Conservation (phyloP, 2,888 invertebrate genomes). For the Pristionchus fissidentatus region DNA sequence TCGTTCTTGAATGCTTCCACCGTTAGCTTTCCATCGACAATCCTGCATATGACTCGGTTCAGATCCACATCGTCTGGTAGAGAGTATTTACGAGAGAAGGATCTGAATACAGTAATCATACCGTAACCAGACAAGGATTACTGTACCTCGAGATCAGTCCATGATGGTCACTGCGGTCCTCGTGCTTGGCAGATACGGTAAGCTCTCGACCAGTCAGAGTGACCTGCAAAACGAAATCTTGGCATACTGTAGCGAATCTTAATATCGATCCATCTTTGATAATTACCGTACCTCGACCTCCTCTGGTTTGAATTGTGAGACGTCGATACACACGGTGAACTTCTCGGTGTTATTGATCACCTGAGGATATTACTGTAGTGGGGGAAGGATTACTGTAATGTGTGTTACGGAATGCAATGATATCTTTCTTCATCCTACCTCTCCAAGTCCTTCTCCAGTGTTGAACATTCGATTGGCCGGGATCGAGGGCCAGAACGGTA, state of each 20-base stretch:
- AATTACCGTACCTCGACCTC: not conserved
- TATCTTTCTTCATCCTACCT: too few relatives aligned
- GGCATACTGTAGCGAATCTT: too few relatives aligned
- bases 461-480: not conserved
- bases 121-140: not conserved
- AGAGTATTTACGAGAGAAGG: constrained; percentile 15
- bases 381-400: too few relatives aligned
- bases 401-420: too few relatives aligned
- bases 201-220: constrained; percentile 9
- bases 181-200: not conserved
- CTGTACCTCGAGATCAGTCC: constrained; percentile 22
- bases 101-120: constrained; percentile 2
- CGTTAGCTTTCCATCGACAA: constrained; percentile 17
- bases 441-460: constrained; percentile 12
- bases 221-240: not conserved
- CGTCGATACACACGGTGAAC: not conserved
- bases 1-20: not conserved
- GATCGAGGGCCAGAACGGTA: not conserved
- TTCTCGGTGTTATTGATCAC: not conserved
- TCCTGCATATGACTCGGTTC: not conserved
- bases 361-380: not conserved
- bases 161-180: not conserved
- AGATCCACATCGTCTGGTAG: not conserved
- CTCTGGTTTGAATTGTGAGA: constrained; percentile 9
- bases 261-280: not conserved